Evolutionary conservation across 2,113 vertebrate genomes (phyloP).

Genomic region (Polypterus bichir): DNA sequence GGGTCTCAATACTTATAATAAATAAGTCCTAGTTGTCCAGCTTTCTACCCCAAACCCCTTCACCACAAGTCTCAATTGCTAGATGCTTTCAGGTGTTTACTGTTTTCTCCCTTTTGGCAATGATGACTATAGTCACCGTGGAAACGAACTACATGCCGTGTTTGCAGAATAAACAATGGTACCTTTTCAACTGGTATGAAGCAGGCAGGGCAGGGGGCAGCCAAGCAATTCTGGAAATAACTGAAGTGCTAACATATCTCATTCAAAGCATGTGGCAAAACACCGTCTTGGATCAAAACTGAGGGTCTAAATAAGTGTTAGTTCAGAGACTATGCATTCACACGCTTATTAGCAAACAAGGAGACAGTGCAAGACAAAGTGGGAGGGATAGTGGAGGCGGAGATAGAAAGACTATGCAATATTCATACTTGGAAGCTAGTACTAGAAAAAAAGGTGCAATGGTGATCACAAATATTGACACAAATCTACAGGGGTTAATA

Average conservation of each 20-base stretch:
- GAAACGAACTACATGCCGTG: slow-evolving; percentile 75
- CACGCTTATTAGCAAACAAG: too few species aligned
- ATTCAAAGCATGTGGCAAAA: slow-evolving; percentile 48
- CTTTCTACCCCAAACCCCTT: slow-evolving; percentile 9
- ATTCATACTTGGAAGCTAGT: too few species aligned
- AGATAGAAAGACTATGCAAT: too few species aligned
- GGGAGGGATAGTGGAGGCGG: too few species aligned
- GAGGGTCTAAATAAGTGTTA: background rate
- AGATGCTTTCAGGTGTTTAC: slow-evolving; percentile 64
- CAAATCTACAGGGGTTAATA: too few species aligned
- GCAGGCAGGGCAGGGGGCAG: slow-evolving; percentile 65
- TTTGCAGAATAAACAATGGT: slow-evolving; percentile 92
- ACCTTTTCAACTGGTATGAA: slow-evolving; percentile 67
- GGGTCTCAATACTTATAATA: too few species aligned
- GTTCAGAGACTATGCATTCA: too few species aligned
- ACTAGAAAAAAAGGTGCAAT: too few species aligned
- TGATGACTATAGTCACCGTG: slow-evolving; percentile 52
- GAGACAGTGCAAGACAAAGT: too few species aligned
- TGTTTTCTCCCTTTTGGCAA: slow-evolving; percentile 31
- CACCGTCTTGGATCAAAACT: slow-evolving; percentile 34
- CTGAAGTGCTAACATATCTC: slow-evolving; percentile 53
- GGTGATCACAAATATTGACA: too few species aligned
- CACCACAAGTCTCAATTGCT: slow-evolving; percentile 22
- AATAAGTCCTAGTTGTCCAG: background rate
- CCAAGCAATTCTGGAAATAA: slow-evolving; percentile 50